Percentiles rank a stretch among this genome's conserved stretches.
Conservation (phyloP, 2,888 invertebrate species). For the Andricus curvator region DNA sequence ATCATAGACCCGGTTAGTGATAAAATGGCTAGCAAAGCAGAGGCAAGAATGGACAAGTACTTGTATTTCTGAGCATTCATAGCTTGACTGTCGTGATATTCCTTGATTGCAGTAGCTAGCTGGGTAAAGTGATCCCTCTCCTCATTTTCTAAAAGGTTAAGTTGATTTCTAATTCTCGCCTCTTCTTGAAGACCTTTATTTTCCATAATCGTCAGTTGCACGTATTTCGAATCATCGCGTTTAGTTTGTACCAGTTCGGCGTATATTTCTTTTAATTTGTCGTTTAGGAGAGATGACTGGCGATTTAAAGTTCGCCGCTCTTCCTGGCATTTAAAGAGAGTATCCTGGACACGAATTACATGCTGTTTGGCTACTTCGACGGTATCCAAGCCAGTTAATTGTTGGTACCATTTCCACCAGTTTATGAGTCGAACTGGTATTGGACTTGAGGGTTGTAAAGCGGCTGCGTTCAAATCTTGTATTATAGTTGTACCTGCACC, state of each 20-base stretch:
- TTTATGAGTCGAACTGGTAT: constrained; percentile 67
- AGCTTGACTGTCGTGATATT: constrained; percentile 74
- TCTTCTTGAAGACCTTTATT: constrained; percentile 73
- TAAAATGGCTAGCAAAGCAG: constrained; percentile 67
- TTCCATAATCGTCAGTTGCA: constrained; percentile 73
- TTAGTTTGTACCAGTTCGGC: constrained; percentile 71
- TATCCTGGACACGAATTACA: constrained; percentile 71
- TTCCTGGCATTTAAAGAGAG: constrained; percentile 71
- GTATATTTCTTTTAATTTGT: constrained; percentile 72
- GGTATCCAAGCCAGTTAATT: constrained; percentile 70
- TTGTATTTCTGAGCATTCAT: constrained; percentile 73
- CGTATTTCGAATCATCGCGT: constrained; percentile 73
- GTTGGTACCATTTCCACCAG: constrained; percentile 74
- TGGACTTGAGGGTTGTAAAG: constrained; percentile 60
- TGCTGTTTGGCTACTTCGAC: constrained; percentile 69
- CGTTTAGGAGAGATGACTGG: constrained; percentile 60
- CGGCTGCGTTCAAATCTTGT: constrained; percentile 63
- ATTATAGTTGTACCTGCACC: constrained; percentile 65
- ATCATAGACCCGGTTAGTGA: constrained; percentile 72
- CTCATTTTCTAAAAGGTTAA: constrained; percentile 69
- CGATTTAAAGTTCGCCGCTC: constrained; percentile 64
- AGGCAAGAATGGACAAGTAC: constrained; percentile 73
- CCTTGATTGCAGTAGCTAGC: constrained; percentile 74
- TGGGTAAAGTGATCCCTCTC: constrained; percentile 72
- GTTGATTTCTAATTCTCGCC: constrained; percentile 59